These are phyloP conservation scores for Lasioglossum malachurum DNA, from an alignment of 2,888 invertebrate species.

Conservation along the genomic window DNA sequence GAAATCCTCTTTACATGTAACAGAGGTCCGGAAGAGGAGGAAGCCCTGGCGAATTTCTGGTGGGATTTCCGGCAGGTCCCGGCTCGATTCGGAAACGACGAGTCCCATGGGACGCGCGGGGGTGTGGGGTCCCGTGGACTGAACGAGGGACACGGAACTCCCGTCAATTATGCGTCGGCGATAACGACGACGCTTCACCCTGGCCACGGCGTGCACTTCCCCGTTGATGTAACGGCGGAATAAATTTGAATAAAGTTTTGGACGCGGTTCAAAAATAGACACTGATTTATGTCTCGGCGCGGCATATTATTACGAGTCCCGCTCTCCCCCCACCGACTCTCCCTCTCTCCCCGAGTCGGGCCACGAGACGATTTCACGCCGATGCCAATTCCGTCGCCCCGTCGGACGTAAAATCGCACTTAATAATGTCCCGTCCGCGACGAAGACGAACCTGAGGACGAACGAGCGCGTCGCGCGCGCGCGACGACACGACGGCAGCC, in stretches of 20 bases:
- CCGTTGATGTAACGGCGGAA: constrained; percentile 67
- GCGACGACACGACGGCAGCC: background rate
- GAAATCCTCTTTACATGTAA: background rate
- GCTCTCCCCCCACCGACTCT: background rate
- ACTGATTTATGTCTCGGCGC: constrained; percentile 66
- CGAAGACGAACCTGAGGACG: constrained; percentile 59
- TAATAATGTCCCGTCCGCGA: constrained; percentile 59
- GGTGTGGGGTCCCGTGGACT: background rate
- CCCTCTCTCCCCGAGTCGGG: background rate
- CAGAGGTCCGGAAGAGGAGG: background rate
- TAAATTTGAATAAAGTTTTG: constrained; percentile 72
- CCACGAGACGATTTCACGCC: constrained; percentile 66
- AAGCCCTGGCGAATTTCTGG: constrained; percentile 2
- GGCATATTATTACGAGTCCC: constrained; percentile 65
- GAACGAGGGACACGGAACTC: constrained; percentile 10
- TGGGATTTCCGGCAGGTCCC: background rate
- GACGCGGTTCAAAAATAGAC: constrained; percentile 71
- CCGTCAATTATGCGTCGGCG: constrained; percentile 58
- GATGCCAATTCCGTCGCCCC: constrained; percentile 66
- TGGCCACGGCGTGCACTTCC: constrained; percentile 38
- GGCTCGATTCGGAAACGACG: constrained; percentile 23
- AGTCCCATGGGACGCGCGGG: constrained; percentile 11
- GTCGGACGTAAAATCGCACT: constrained; percentile 57
- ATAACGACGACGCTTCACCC: constrained; percentile 49
- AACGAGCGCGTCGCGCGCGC: background rate